Percentiles rank a stretch among this genome's conserved stretches.
These are phyloP conservation scores for Uloborus diversus DNA, from an alignment of 1,140 invertebrate genomes.

Conservation along the genomic window DNA sequence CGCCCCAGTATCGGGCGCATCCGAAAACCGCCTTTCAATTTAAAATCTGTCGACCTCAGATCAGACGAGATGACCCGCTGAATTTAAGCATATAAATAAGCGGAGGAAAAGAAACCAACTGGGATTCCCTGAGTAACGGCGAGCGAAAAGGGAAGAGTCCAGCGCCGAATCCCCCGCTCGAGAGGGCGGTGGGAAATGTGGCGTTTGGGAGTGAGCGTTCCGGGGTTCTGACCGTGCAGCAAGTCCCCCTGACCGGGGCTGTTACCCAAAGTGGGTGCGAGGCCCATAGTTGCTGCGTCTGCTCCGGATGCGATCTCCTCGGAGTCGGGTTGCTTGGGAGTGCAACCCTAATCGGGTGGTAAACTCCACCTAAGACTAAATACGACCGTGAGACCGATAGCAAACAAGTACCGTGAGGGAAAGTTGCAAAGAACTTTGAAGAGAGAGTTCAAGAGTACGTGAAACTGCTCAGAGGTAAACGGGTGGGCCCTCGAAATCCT, in stretches of 20 bases:
- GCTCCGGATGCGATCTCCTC: conserved; percentile 75
- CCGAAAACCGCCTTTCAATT: too few relatives aligned
- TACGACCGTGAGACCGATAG: conserved; percentile 83
- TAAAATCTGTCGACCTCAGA: conserved; percentile 74
- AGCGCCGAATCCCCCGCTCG: conserved; percentile 70
- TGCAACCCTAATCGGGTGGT: conserved; percentile 74
- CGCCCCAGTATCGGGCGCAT: too few relatives aligned
- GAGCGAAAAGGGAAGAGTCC: conserved; percentile 83
- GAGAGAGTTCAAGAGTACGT: conserved; percentile 87
- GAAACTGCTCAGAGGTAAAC: too few relatives aligned
- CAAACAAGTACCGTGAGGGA: conserved; percentile 72
- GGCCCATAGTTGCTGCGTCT: conserved; percentile 71
- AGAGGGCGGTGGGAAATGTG: conserved; percentile 72
- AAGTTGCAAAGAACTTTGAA: too few relatives aligned
- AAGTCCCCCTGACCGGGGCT: conserved; percentile 68
- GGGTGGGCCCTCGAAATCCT: too few relatives aligned
- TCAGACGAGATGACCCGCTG: conserved; percentile 78
- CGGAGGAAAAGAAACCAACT: conserved; percentile 92
- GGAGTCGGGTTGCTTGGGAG: conserved; percentile 43
- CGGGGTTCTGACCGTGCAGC: conserved; percentile 21
- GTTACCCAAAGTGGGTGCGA: conserved; percentile 74
- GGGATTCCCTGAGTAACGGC: conserved; percentile 87
- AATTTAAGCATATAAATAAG: conserved; percentile 92
- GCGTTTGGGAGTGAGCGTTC: conserved; percentile 72
- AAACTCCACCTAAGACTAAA: conserved; percentile 89